phyloP scores from a whole-genome alignment of 2,888 invertebrate species.

The Heliconius ethilla region DNA sequence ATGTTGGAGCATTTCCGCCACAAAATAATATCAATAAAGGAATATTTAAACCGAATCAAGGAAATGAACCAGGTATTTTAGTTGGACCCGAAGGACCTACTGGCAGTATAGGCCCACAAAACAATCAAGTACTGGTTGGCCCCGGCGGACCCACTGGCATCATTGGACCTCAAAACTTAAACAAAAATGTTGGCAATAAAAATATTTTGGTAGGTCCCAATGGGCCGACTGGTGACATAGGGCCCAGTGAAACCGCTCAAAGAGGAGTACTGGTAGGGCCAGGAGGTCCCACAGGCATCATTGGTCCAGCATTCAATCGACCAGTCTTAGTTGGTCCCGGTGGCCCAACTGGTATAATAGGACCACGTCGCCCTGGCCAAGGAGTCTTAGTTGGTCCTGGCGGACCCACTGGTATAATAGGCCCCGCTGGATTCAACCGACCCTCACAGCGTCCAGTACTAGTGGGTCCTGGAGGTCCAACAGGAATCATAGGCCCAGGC shows the following conservation, averaged over 20 bases:
- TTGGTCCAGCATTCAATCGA: constrained; percentile 49
- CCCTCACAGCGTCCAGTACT: constrained; percentile 52
- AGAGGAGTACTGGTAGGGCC: constrained; percentile 61
- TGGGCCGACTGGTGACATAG: constrained; percentile 77
- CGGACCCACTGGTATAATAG: constrained; percentile 68
- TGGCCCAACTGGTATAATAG: constrained; percentile 63
- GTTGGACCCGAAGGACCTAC: constrained; percentile 71
- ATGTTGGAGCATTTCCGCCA: constrained; percentile 53
- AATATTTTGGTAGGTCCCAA: constrained; percentile 67
- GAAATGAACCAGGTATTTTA: constrained; percentile 53
- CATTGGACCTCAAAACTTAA: constrained; percentile 48
- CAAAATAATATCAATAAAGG: constrained; percentile 47
- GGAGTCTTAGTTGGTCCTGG: constrained; percentile 77
- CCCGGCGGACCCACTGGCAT: constrained; percentile 65
- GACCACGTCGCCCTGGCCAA: constrained; percentile 55
- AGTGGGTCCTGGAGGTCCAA: constrained; percentile 72
- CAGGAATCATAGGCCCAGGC: constrained; percentile 49
- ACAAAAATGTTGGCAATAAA: constrained; percentile 17
- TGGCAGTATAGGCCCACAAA: constrained; percentile 56
- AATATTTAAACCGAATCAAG: constrained; percentile 49
- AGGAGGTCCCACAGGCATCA: constrained; percentile 58
- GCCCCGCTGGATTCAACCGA: constrained; percentile 55
- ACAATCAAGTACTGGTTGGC: constrained; percentile 50
- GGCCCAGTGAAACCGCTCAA: constrained; percentile 50
- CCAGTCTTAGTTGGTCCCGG: constrained; percentile 64